phyloP scores from a whole-genome alignment of 92 coral and sea anemone genomes.

The Ricordea florida region DNA sequence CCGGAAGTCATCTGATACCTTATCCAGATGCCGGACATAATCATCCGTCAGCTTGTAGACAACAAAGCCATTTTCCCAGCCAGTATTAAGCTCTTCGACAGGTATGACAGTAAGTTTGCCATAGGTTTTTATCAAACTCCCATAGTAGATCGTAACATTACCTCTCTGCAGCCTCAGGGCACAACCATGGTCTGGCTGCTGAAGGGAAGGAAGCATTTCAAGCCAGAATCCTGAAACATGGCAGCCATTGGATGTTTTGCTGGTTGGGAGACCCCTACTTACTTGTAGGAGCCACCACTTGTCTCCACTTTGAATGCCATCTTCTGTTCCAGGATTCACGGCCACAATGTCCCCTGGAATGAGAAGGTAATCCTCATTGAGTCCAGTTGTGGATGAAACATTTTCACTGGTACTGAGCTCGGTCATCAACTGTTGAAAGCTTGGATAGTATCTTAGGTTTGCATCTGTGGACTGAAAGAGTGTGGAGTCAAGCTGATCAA shows the following conservation, averaged over 20 bases:
- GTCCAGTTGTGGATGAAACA: not conserved
- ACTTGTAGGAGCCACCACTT: constrained; percentile 55
- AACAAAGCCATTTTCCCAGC: constrained; percentile 44
- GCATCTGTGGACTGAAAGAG: constrained; percentile 16
- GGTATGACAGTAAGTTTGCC: constrained; percentile 9
- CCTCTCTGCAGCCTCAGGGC: constrained; percentile 20
- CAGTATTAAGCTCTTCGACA: constrained; percentile 20
- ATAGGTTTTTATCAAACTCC: constrained; percentile 20
- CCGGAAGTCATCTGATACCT: constrained; percentile 12
- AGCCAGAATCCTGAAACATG: constrained; percentile 56
- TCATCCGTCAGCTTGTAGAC: constrained; percentile 25
- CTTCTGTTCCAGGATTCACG: constrained; percentile 50
- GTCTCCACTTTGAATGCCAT: constrained; percentile 34
- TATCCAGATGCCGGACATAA: constrained; percentile 4
- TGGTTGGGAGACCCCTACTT: constrained; percentile 15
- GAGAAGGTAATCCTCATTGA: constrained; percentile 11
- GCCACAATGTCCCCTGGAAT: constrained; percentile 56
- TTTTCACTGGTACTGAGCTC: constrained; percentile 3
- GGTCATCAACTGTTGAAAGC: constrained; percentile 37
- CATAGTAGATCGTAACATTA: constrained; percentile 6
- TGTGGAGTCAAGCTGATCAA: constrained; percentile 29
- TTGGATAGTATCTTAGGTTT: constrained; percentile 15
- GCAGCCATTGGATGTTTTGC: constrained; percentile 20
- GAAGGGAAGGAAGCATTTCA: constrained; percentile 5
- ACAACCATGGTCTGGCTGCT: constrained; percentile 33